These are phyloP conservation scores for Muschampia plurimacula DNA, from an alignment of 2,888 invertebrate genomes.

Conservation along the genomic window DNA sequence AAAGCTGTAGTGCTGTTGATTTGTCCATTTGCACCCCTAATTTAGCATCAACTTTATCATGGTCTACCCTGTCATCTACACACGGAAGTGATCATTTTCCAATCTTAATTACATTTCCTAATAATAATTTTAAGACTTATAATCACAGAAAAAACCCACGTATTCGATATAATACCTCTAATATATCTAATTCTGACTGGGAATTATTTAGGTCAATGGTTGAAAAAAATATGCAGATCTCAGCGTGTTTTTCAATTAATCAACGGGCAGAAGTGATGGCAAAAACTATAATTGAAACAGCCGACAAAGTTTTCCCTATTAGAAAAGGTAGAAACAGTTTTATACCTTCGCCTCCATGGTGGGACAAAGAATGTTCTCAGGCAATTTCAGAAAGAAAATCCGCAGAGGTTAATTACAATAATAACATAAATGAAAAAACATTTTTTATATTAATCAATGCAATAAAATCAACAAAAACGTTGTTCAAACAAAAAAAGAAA, in stretches of 20 bases:
- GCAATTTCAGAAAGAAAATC: not conserved
- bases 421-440: not conserved
- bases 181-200: not conserved
- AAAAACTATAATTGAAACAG: not conserved
- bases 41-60: not conserved
- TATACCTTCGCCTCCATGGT: conserved; percentile 6
- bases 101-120: not conserved
- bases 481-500: conserved; percentile 7
- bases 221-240: not conserved
- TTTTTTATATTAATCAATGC: not conserved
- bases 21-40: not conserved
- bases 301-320: not conserved
- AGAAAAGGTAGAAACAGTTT: not conserved
- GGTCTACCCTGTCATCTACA: not conserved
- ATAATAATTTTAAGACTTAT: not conserved
- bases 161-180: not conserved
- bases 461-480: not conserved
- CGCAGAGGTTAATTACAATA: not conserved
- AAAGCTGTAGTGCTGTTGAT: not conserved
- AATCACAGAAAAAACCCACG: not conserved
- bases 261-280: not conserved
- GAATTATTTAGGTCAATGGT: not conserved
- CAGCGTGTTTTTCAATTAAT: not conserved
- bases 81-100: conserved; percentile 5
- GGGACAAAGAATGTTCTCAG: not conserved